Evolutionary conservation across 1,140 invertebrate genomes (phyloP).

Genomic region (Antheraea mylitta): DNA sequence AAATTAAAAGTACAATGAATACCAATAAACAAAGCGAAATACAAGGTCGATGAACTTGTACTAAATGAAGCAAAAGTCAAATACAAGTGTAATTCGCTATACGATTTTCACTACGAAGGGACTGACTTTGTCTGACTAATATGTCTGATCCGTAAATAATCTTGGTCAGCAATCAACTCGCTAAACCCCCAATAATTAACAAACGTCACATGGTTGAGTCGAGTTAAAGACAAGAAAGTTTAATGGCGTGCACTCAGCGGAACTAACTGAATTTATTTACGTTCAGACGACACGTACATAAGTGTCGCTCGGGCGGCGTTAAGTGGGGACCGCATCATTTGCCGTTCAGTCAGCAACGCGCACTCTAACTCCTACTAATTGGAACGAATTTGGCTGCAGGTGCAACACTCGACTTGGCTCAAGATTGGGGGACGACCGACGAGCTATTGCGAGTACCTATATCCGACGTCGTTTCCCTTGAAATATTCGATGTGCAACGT

Average conservation of each 20-base stretch:
- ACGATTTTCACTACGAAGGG: not conserved
- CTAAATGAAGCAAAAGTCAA: not conserved
- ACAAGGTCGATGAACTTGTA: not conserved
- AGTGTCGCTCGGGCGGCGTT: constrained; percentile 53
- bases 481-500: constrained; percentile 71
- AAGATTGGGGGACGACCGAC: constrained; percentile 60
- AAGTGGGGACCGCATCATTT: constrained; percentile 75
- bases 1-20: not conserved
- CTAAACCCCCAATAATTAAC: constrained; percentile 58
- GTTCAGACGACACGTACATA: constrained; percentile 49
- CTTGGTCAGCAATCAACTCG: constrained; percentile 22
- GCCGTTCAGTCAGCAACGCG: constrained; percentile 69
- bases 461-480: constrained; percentile 45
- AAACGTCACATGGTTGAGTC: constrained; percentile 44
- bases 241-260: constrained; percentile 62
- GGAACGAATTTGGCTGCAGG: constrained; percentile 77
- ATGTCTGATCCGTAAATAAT: constrained; percentile 1
- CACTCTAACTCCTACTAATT: constrained; percentile 76
- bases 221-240: constrained; percentile 64
- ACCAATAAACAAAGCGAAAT: not conserved
- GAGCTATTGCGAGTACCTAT: constrained; percentile 64
- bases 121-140: not conserved
- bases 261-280: constrained; percentile 71
- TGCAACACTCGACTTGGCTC: constrained; percentile 74
- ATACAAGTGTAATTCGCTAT: constrained; percentile 1